phyloP scores from a whole-genome alignment of 2,888 invertebrate species.

The Hypsopygia costalis region DNA sequence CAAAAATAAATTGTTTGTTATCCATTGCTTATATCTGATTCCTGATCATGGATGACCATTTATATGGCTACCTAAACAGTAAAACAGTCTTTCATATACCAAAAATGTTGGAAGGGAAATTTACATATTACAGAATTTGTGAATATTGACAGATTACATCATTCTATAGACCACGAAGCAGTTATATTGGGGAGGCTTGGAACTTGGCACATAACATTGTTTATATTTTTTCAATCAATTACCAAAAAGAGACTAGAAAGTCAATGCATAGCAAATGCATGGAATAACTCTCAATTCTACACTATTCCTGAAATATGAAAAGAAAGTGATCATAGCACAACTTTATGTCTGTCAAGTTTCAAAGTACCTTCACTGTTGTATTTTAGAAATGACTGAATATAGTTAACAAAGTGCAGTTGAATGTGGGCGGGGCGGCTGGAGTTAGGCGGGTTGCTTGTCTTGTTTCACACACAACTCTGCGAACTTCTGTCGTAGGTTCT shows the following conservation, averaged over 20 bases:
- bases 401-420: conserved; percentile 38
- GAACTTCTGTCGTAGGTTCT: conserved; percentile 90
- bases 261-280: neutral
- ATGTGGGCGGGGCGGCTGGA: conserved; percentile 21
- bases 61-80: conserved; percentile 6
- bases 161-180: conserved; percentile 21
- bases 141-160: conserved; percentile 14
- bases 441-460: conserved; percentile 44
- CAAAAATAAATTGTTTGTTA: no score
- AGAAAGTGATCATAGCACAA: no score
- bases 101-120: conserved; percentile 11
- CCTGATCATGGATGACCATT: conserved; percentile 1
- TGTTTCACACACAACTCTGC: conserved; percentile 85
- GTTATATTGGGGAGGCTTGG: conserved; percentile 7
- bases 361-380: conserved; percentile 22
- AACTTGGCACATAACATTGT: neutral
- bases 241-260: neutral
- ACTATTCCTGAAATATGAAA: neutral
- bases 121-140: conserved; percentile 13
- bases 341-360: neutral
- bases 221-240: neutral
- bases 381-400: conserved; percentile 17
- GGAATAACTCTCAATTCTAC: neutral
- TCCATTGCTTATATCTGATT: neutral
- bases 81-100: conserved; percentile 8